phyloP scores from a whole-genome alignment of 2,888 invertebrate species.

The Chloroclystis v-ata region DNA sequence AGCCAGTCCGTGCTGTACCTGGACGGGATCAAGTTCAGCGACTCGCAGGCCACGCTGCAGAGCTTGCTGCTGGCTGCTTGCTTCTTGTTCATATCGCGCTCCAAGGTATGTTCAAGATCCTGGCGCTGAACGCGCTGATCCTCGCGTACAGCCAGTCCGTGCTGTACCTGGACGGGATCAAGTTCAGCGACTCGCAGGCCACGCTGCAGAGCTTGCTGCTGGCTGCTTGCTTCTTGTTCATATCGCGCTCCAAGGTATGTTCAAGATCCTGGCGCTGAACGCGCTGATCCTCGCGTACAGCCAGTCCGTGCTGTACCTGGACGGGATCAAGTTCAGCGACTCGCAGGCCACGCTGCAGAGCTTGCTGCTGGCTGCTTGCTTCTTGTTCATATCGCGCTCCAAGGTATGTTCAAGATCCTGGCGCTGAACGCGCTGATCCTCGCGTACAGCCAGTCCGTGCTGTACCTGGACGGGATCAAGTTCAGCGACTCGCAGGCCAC shows the following conservation, averaged over 20 bases:
- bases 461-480: constrained; percentile 98
- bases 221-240: constrained; percentile 98
- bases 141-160: constrained; percentile 99
- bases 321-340: constrained; percentile 98
- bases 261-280: constrained; percentile 98
- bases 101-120: constrained; percentile 99
- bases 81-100: constrained; percentile 98
- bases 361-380: constrained; percentile 95
- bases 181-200: constrained; percentile 98
- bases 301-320: constrained; percentile 97
- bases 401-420: constrained; percentile 99
- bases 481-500: constrained; percentile 99
- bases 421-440: constrained; percentile 98
- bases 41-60: constrained; percentile 98
- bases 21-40: constrained; percentile 98
- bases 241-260: no score
- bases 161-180: constrained; percentile 97
- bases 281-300: constrained; percentile 98
- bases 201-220: constrained; percentile 97
- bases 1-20: constrained; percentile 98
- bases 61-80: constrained; percentile 97
- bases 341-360: constrained; percentile 99
- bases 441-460: constrained; percentile 98
- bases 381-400: constrained; percentile 99
- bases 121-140: constrained; percentile 97